Conservation (phyloP, 2,113 vertebrate species). For the Oreochromis niloticus region DNA sequence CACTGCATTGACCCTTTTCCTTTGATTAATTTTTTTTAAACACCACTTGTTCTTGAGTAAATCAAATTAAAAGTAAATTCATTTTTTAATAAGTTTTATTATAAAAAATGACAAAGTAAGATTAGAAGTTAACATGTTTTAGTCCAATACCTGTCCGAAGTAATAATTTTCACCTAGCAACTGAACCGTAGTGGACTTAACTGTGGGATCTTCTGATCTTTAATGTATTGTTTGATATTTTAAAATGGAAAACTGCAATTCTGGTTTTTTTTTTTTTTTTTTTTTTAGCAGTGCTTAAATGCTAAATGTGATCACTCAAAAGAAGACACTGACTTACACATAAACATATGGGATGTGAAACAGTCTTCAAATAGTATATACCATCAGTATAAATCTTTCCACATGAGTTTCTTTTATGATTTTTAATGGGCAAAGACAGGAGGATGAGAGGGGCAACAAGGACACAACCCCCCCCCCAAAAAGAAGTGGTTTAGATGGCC, state of each 20-base stretch:
- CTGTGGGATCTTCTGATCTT: not conserved
- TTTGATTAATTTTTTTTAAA: not conserved
- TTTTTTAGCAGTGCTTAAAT: not conserved
- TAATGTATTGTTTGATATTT: not conserved
- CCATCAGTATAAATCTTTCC: not conserved
- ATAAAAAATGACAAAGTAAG: not conserved
- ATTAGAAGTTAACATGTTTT: not conserved
- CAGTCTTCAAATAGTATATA: too few species aligned
- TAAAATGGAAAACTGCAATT: not conserved
- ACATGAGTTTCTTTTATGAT: not conserved
- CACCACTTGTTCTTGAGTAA: not conserved
- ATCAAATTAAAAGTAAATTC: not conserved
- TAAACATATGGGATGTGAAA: too few species aligned
- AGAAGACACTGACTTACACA: too few species aligned
- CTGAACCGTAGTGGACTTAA: not conserved
- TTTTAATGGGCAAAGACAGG: not conserved
- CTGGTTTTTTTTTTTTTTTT: not conserved
- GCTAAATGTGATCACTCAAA: too few species aligned
- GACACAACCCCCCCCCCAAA: not conserved
- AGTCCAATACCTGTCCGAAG: not conserved
- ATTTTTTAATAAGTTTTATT: not conserved
- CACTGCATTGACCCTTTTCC: not conserved
- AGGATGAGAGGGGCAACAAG: not conserved
- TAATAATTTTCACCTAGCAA: not conserved
- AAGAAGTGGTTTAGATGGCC: too few species aligned